Evolutionary conservation across 2,113 vertebrate genomes (phyloP).

Genomic region (Xenopus laevis): DNA sequence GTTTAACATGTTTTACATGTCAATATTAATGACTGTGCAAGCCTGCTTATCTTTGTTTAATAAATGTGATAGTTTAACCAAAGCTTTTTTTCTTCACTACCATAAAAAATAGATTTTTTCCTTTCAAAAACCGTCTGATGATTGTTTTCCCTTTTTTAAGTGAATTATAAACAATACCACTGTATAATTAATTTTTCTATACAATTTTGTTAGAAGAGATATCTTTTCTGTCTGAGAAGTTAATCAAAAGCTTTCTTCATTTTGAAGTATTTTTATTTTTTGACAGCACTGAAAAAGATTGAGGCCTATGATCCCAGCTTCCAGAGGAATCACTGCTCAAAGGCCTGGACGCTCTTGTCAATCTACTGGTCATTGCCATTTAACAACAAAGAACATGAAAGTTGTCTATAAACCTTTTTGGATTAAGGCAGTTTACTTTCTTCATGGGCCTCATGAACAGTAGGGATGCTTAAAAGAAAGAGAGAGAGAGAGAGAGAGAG

Average conservation of each 20-base stretch:
- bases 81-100: background rate
- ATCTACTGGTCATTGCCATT: conserved; percentile 50
- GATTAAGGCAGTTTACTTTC: conserved; percentile 50
- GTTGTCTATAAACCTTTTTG: conserved; percentile 56
- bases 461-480: conserved; percentile 32
- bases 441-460: conserved; percentile 52
- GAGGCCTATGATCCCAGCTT: conserved; percentile 58
- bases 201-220: background rate
- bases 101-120: background rate
- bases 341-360: conserved; percentile 53
- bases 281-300: conserved; percentile 58
- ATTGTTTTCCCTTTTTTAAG: background rate
- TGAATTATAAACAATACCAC: background rate
- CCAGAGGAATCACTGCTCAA: conserved; percentile 63
- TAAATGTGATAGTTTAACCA: background rate
- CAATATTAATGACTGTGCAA: background rate
- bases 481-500: background rate
- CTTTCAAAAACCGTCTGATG: background rate
- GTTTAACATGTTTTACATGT: background rate
- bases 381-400: conserved; percentile 59
- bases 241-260: conserved; percentile 63
- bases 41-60: background rate
- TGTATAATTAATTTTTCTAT: background rate
- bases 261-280: conserved; percentile 62
- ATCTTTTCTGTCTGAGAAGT: background rate